phyloP scores from a whole-genome alignment of 2,113 vertebrate genomes.

The Alethe diademata region DNA sequence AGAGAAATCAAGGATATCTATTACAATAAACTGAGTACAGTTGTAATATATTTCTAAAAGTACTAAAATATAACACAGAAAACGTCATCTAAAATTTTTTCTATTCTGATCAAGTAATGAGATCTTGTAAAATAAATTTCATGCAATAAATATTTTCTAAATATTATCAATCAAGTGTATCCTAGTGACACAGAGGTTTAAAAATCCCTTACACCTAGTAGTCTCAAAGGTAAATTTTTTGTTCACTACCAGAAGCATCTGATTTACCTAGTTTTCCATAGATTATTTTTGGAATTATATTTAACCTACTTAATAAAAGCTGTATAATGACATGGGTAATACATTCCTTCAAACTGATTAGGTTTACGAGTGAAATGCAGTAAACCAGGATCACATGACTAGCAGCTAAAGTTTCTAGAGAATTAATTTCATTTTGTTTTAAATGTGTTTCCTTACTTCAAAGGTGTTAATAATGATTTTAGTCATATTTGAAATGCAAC shows the following conservation, averaged over 20 bases:
- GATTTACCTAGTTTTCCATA: neutral
- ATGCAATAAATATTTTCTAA: neutral
- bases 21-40: neutral
- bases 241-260: neutral
- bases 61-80: neutral
- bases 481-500: neutral
- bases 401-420: neutral
- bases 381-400: neutral
- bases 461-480: neutral
- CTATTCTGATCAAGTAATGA: neutral
- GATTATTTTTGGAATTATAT: neutral
- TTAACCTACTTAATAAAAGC: neutral
- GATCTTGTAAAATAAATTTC: neutral
- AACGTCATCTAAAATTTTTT: neutral
- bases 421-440: neutral
- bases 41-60: neutral
- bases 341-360: neutral
- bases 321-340: neutral
- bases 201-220: neutral
- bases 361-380: neutral
- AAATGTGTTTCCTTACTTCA: neutral
- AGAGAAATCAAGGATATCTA: neutral
- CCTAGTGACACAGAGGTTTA: neutral
- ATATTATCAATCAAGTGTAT: neutral
- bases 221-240: neutral